phyloP scores from a whole-genome alignment of 2,888 invertebrate genomes.

The Chalcosyrphus nemorum region DNA sequence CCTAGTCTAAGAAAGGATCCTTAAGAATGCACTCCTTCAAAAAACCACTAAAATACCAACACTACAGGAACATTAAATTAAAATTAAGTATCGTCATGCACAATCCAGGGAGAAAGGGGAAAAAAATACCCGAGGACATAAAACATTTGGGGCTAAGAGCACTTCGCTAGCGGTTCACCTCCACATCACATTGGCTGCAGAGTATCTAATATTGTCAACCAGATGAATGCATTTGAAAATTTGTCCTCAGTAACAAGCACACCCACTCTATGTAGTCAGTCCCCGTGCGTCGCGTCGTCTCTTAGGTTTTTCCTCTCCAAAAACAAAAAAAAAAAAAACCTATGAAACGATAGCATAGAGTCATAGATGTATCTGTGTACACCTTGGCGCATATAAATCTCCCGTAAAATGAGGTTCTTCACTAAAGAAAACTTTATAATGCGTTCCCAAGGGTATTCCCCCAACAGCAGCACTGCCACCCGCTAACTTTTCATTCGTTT shows the following conservation, averaged over 20 bases:
- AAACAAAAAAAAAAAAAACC: not conserved
- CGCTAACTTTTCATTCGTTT: constrained; percentile 39
- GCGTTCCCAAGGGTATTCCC: constrained; percentile 17
- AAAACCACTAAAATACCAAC: no score
- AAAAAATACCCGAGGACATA: not conserved
- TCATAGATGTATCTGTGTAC: not conserved
- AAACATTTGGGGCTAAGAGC: constrained; percentile 23
- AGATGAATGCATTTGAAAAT: constrained; percentile 42
- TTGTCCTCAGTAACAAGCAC: not conserved
- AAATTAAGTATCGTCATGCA: not conserved
- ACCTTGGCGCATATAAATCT: constrained; percentile 22
- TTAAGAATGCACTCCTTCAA: no score
- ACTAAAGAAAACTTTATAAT: constrained; percentile 43
- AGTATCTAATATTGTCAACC: constrained; percentile 47
- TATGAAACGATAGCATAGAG: not conserved
- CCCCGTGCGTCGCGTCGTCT: no score
- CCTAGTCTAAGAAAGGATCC: no score
- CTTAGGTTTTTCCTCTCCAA: no score
- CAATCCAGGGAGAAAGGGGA: no score
- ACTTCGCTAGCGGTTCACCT: not conserved
- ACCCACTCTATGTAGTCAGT: not conserved
- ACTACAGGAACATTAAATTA: not conserved
- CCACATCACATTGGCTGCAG: constrained; percentile 19
- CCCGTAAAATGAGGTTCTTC: constrained; percentile 23
- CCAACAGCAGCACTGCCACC: not conserved